Evolutionary conservation across 2,113 vertebrate genomes (phyloP).

Genomic region (Etheostoma spectabile): DNA sequence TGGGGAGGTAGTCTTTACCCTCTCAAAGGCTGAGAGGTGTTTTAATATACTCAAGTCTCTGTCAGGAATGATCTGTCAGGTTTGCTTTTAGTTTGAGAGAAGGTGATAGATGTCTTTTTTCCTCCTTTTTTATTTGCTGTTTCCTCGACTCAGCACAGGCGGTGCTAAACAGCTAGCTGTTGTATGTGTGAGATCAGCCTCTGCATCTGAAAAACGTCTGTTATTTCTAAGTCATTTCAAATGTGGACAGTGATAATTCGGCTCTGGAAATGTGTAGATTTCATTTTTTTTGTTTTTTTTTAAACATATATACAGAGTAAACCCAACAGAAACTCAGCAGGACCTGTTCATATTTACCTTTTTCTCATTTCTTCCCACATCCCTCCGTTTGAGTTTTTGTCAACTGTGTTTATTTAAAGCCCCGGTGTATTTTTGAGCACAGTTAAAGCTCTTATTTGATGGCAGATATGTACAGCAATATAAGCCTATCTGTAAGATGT

Average conservation of each 20-base stretch:
- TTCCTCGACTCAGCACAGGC: background rate
- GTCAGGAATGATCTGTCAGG: constrained; percentile 20
- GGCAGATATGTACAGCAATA: constrained; percentile 47
- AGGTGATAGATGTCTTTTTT: background rate
- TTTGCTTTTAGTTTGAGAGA: constrained; percentile 25
- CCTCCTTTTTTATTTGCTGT: background rate
- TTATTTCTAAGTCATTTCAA: background rate
- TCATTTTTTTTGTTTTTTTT: background rate
- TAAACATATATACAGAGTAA: constrained; percentile 12
- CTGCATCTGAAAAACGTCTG: background rate
- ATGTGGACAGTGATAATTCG: background rate
- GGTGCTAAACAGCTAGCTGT: background rate
- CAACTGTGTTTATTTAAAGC: constrained; percentile 42
- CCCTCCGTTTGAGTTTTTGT: background rate
- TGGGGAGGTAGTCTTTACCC: background rate
- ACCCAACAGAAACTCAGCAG: background rate
- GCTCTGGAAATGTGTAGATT: constrained; percentile 15
- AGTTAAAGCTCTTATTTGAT: constrained; percentile 18
- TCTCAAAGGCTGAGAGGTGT: background rate
- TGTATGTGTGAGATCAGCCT: background rate
- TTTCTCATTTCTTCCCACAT: background rate
- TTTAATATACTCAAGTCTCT: constrained; percentile 20
- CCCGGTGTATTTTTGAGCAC: constrained; percentile 39
- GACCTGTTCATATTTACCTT: constrained; percentile 29
- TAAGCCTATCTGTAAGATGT: constrained; percentile 26